Base-by-base conservation (phyloP, 2,113 vertebrate genomes). In the Helogale parvula region DNA sequence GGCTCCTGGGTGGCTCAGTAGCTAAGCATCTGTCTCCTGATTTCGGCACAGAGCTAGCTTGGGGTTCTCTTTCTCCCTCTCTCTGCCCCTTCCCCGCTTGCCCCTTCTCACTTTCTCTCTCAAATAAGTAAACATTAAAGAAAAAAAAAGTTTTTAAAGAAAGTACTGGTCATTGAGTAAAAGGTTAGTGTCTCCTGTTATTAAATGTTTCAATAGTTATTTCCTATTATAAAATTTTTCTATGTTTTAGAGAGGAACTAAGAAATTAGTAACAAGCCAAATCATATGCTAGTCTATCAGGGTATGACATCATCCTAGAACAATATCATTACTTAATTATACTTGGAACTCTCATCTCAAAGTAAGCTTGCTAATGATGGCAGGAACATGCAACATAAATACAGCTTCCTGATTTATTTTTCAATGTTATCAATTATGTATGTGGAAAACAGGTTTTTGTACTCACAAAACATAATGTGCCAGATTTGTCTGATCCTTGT, bases 311-410 rank as follows among this genome's bases (percentile, higher is more conserved):
- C 13, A 45, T 87, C 89, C 63, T 89, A 97, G 60, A 97, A 91
- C 45, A 96, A 85, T 97, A 93, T 50, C 90, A 97, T 97, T 98
- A 97, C 83, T 97, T 98, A 98, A 98, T 98, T 98, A 97, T 82
- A 97, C 96, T 93, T 93, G 31, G 47, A n/a, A 93, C 96, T 93
- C 80, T 98, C 88, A 96, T 98, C 97, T 94, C 77, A 68, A 97
- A 98, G 88, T 41, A 90, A 97, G 90, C 88, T 96, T 97, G 87
- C 47, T 98, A 98, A 98, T 98, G 96, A 97, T 68, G 98, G 97
- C 97, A 98, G 96, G 95, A 95, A 85, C 95, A 98, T 68, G 97
- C 83, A 97, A 96, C 19, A 65, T 97, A 98, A 98, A 98, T 76
- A 98, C 50, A 93, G 84, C 85, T 95, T 96, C 96, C 91, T 97